Evolutionary conservation across 2,113 vertebrate species (phyloP), one percentile per base, ranked within the genome.

Genomic region (Cyrtonyx montezumae): DNA sequence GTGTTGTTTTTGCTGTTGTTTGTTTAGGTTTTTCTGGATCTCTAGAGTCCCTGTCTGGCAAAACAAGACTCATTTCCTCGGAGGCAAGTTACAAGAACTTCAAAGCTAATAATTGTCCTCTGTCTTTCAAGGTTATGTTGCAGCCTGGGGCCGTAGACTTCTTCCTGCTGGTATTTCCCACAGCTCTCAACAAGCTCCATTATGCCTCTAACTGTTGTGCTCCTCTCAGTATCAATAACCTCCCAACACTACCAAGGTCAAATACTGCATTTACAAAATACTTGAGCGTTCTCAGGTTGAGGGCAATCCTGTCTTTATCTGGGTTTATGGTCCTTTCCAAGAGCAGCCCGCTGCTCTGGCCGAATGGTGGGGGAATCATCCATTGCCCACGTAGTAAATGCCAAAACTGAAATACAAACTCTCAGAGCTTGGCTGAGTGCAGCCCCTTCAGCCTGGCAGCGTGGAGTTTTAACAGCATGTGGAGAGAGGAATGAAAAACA

Each of bases 51-150:
- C 25, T 80, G 34, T 78, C 65, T 84, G n/a, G 51, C 34, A 84
- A 90, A 94, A 78, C 28, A 78, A 80, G 61, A 40, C 28, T 66
- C 22, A 84, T 92, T 89, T 90, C 71, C 91, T 84, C 95, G 26
- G 61, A 88, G 56, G 36, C 68, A 81, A 71, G 13, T 90, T 90
- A 9, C 26, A 91, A 80, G 83, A 83, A 71, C 79, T 96, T 93
- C 88, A 91, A 90, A 94, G 82, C 68, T 78, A 69, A 18, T 91
- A 94, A 77, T 17, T 83, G 37, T 75, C 51, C 59, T 74, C 42
- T 67, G 22, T 65, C 69, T 94, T 88, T 88, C 65, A 80, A 74
- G 37, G 51, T 61, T 71, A 2, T 5, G 7, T 80, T 67, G 65
- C 88, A 93, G 82, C 93, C 92, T 90, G 73, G 22, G 65, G 79